Base-by-base conservation (phyloP, 2,113 vertebrate genomes). In the Notothenia coriiceps region DNA sequence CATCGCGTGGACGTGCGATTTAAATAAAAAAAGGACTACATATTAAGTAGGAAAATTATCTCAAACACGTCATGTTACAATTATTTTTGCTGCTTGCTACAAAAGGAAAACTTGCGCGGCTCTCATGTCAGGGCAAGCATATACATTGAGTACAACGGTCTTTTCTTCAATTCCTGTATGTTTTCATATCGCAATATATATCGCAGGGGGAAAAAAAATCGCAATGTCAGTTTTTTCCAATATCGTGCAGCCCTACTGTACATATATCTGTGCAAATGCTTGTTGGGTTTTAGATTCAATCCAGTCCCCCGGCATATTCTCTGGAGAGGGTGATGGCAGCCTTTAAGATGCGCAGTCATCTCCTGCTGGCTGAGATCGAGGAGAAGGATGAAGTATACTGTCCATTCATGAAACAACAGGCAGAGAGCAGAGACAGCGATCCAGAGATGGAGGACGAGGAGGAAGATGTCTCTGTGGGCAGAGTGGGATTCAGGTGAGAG, bases 341-440 rank as follows among this genome's bases (percentile, higher is more conserved):
- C 82, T 98, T 98, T 88, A 95, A 84, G 86, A 94, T 94, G 73
- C 95, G 94, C 55, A 95, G 94, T 70, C 95, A 96, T 33, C 94
- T 97, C 89, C 91, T 96, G 69, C 78, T 97, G 87, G 94, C 94
- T 60, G 93, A 95, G 77, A 89, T 96, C 74, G 96, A 99, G 87
- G 96, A 96, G 79, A 95, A 96, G 72, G 96, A 98, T 71, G 91
- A 96, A 82, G 96, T 97, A 54, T 94, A 95, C 82, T 94, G 93
- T 78, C 93, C 89, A 49, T 90, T 92, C 8, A 87, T 95, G 72
- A 92, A 94, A 86, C 94, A 94, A 79, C 93, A 55, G 92, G 5
- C 20, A 46, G 92, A 50, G 92, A 94, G 75, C 88, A 70, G 64
- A 78, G 77, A 94, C 62, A 64, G 75, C 29, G 74, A 59, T 70